phyloP scores from a whole-genome alignment of 2,113 vertebrate genomes.

The Sebastes fasciatus region DNA sequence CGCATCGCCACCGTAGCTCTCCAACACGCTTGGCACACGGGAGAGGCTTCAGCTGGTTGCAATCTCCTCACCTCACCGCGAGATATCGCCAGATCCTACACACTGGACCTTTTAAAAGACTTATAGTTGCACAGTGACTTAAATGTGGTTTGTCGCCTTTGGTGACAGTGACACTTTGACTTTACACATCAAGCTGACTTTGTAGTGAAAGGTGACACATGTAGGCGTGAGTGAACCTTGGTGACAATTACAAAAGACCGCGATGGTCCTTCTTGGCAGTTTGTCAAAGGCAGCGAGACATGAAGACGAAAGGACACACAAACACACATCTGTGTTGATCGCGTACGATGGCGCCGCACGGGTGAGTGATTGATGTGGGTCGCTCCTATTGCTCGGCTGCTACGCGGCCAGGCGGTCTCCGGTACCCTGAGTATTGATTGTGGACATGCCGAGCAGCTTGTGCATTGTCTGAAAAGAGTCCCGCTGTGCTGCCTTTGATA shows the following conservation, averaged over 20 bases:
- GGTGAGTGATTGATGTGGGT: constrained; percentile 7
- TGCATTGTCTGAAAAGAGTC: constrained; percentile 59
- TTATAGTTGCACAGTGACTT: background rate
- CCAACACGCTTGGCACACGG: too few species aligned
- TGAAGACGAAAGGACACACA: constrained; percentile 2
- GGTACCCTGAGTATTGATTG: constrained; percentile 61
- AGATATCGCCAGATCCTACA: too few species aligned
- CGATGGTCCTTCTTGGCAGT: background rate
- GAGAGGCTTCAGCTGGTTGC: too few species aligned
- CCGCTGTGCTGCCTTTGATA: constrained; percentile 56
- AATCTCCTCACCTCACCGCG: too few species aligned
- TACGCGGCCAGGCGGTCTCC: constrained; percentile 5
- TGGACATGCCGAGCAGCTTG: constrained; percentile 54
- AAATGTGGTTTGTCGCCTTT: background rate
- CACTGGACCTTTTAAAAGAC: background rate
- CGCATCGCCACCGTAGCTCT: too few species aligned
- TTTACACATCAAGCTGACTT: background rate
- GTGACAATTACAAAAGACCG: background rate
- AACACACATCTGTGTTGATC: constrained; percentile 1
- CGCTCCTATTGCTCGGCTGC: background rate
- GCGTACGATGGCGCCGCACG: background rate
- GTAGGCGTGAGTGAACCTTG: background rate
- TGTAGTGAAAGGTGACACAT: constrained; percentile 19
- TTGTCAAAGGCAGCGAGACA: constrained; percentile 1
- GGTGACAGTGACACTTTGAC: background rate